Evolutionary conservation across 2,113 vertebrate genomes (phyloP), one percentile per base, ranked within the genome.

Genomic region (Anseranas semipalmata): DNA sequence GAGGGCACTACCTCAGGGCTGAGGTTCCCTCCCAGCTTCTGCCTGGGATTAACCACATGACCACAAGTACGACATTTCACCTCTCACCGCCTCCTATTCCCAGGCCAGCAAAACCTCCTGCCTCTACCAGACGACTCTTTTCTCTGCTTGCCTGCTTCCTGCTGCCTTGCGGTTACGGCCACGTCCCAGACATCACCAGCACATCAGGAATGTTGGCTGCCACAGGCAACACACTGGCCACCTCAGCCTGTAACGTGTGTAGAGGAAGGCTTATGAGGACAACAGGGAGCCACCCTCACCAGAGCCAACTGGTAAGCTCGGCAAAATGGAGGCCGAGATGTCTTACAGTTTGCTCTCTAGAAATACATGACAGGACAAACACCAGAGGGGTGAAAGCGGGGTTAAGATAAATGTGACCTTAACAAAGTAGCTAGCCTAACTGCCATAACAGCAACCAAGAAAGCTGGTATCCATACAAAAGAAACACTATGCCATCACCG

Each of bases 201-300:
- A 66, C 0, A 9, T 19, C 19, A 77, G 25, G 9, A 87, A 58
- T 62, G 39, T 17, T 53, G 65, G 25, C 45, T 78, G 22, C 28
- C 60, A 22, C 0, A 39, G 75, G 22, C 24, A 43, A n/a, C 74
- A 46, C 4, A 8, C 10, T 7, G 2, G 6, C 30, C 62, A 43
- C 8, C 41, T 48, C 35, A 18, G 35, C 2, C 24, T n/a, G 25
- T 50, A 86, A 35, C 5, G 21, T 0, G 2, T 1, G 4, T 6
- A 82, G 12, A 67, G 56, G 46, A 90, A 56, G 24, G 12, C 5
- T 78, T 27, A 35, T 3, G 19, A 33, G 1, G 15, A 72, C 30
- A 63, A 58, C 1, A 1, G 53, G 78, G n/a, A 89, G 28, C 9
- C 22, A 55, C 7, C 13, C 39, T 60, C 43, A 41, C 12, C 48